Conservation (phyloP, 2,888 invertebrate genomes). For the Rotaria magnacalcarata region DNA sequence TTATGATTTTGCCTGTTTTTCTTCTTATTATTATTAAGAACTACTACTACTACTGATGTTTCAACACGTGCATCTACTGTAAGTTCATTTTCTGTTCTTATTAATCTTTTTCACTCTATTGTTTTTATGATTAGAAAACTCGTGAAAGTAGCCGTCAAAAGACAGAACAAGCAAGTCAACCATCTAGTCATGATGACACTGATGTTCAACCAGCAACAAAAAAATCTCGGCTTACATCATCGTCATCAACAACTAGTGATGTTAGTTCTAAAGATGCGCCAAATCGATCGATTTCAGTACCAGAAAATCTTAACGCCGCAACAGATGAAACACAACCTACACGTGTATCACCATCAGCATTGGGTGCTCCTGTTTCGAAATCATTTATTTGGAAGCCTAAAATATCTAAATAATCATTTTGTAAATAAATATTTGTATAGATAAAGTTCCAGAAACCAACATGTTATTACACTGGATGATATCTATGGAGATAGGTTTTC, state of each 20-base stretch:
- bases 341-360: not conserved
- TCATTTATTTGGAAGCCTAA: constrained; percentile 35
- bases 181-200: not conserved
- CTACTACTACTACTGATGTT: not conserved
- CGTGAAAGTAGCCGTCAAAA: not conserved
- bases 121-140: not conserved
- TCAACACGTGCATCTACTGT: not conserved
- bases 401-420: not conserved
- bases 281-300: not conserved
- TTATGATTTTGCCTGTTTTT: not conserved
- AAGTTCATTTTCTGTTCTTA: not conserved
- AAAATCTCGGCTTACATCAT: not conserved
- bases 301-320: not conserved
- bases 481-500: too few relatives aligned
- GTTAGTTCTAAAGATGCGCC: not conserved
- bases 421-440: not conserved
- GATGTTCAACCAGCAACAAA: not conserved
- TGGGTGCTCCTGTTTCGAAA: not conserved
- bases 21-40: not conserved
- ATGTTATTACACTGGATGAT: too few relatives aligned
- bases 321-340: not conserved
- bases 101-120: not conserved
- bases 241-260: not conserved
- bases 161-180: not conserved
- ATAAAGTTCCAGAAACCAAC: too few relatives aligned